phyloP scores from a whole-genome alignment of 2,797 vertebrate genomes.

The Pantherophis alleghaniensis region DNA sequence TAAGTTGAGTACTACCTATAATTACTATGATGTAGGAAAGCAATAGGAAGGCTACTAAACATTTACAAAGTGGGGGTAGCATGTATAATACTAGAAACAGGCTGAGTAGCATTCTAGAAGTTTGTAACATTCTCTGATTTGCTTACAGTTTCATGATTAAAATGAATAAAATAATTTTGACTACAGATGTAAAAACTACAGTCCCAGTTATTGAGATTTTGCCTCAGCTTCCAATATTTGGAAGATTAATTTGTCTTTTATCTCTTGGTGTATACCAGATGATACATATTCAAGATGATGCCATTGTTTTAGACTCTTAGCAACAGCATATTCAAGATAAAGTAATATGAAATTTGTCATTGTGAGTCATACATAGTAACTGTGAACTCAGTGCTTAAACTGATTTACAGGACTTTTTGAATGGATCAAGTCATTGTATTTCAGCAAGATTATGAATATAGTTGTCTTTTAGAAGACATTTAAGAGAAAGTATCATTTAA shows the following conservation, averaged over 20 bases:
- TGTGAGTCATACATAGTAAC: too few species aligned
- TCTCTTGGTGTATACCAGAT: not conserved
- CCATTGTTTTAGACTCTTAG: not conserved
- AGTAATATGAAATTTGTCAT: not conserved
- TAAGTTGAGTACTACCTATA: not conserved
- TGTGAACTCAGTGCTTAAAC: not conserved
- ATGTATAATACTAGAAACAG: not conserved
- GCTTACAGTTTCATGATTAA: not conserved
- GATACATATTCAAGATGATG: not conserved
- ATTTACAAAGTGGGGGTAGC: not conserved
- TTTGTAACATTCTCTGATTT: not conserved
- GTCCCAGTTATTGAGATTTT: not conserved
- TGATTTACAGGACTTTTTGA: not conserved
- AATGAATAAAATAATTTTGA: not conserved
- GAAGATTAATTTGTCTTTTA: not conserved
- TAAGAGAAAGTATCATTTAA: not conserved
- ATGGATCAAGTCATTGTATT: not conserved
- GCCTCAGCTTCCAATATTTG: not conserved
- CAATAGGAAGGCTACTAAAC: not conserved
- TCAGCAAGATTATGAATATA: not conserved
- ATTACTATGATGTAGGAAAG: not conserved
- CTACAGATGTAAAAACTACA: not conserved
- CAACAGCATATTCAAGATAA: not conserved
- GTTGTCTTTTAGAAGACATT: not conserved
- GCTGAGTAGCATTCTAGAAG: not conserved